Base-by-base conservation (phyloP, 2,113 vertebrate species). In the Brachypodius melanocephalos region DNA sequence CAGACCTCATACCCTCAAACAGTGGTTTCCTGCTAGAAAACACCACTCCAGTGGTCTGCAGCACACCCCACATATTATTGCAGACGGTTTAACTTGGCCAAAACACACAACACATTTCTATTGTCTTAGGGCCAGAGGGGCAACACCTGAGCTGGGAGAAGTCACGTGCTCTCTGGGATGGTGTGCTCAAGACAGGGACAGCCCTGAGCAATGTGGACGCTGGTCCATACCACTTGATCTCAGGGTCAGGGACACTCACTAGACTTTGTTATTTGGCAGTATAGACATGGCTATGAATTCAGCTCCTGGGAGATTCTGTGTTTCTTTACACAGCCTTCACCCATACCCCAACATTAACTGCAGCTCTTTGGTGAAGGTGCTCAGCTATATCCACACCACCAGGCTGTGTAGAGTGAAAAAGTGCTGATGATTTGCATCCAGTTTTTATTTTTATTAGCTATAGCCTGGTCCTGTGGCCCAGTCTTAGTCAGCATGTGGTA, bases 71-170 rank as follows among this genome's bases (percentile, higher is more conserved):
- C 17, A 3, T 77, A 14, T 31, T 89, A 45, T 48, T 89, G 58
- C 73, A 95, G 63, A 36, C n/a, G 65, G 49, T 52, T 91, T 80
- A 69, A 40, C 63, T 73, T 95, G 80, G 28, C 63, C 59, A 87
- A 94, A 91, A 42, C 51, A 81, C 68, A 91, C 24, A 68, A 86
- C 91, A 57, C n/a, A 5, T 31, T 80, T 92, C 36, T 83, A 19
- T 43, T 76, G 28, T 73, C 49, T 84, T 66, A 78, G 12, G 65
- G 59, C 40, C 42, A 36, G 42, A 86, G n/a, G 34, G 14, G 22
- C 58, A 92, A 58, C 66, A 59, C 8, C 6, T 46, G 38, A 75
- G 34, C 29, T 73, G 43, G 31, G 21, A 48, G 36, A 59, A 68
- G 54, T 9, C 6, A 1, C 6, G 10, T 31, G 28, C 1, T 2